Conservation (phyloP, 2,797 vertebrate species). For the Acropternis orthonyx region DNA sequence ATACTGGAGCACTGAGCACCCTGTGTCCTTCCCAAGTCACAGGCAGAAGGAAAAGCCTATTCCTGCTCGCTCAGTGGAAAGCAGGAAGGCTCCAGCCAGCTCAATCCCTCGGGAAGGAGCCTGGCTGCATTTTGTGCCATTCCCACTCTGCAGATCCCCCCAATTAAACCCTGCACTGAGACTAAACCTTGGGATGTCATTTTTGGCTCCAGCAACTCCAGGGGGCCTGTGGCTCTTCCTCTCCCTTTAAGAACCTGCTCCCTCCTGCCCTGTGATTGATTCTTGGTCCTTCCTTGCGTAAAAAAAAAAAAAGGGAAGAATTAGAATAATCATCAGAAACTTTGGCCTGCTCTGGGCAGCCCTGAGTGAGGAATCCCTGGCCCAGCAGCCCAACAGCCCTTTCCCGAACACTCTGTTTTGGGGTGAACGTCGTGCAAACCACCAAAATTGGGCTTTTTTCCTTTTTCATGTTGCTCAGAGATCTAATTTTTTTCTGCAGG, state of each 20-base stretch:
- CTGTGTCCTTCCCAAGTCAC: not conserved
- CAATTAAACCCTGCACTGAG: not conserved
- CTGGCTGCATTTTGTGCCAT: not conserved
- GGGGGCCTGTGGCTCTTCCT: slow-evolving; percentile 16
- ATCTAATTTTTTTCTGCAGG: not conserved
- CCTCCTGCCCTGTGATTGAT: slow-evolving; percentile 52
- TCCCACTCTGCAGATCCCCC: not conserved
- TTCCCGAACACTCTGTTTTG: not conserved
- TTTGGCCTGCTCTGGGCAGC: not conserved
- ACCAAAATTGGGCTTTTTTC: not conserved
- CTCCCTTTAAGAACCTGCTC: slow-evolving; percentile 44
- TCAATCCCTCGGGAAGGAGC: not conserved
- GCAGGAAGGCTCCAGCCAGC: not conserved
- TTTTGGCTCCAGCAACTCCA: slow-evolving; percentile 32
- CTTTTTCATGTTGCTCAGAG: not conserved
- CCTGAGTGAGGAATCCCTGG: not conserved
- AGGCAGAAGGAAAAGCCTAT: not conserved
- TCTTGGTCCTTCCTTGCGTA: slow-evolving; percentile 30
- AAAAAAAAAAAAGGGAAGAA: not conserved
- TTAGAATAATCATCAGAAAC: not conserved
- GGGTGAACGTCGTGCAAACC: not conserved
- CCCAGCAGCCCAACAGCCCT: not conserved
- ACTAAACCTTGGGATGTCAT: slow-evolving; percentile 36
- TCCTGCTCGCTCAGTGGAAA: not conserved
- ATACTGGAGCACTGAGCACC: not conserved